Evolutionary conservation across 1,140 invertebrate genomes (phyloP), one percentile per base, ranked within the genome.

Genomic region (Bursaphelenchus mucronatus): DNA sequence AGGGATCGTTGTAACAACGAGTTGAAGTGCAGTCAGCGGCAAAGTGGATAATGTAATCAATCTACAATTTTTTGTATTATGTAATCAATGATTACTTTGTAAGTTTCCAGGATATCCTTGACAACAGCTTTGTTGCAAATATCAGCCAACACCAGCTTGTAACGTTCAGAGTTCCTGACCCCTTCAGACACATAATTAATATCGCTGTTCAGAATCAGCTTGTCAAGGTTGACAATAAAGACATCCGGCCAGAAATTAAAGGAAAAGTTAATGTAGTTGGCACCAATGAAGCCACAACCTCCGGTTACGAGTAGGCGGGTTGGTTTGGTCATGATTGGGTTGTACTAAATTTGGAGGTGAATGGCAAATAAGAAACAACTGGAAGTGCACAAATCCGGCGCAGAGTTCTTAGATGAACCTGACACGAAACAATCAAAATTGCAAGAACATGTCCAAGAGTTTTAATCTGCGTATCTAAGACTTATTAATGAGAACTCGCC

Each of bases 1-100:
- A 53, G 0, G 77, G 80, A 8, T 81, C 68, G 10, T 52, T 54
- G 47, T 79, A 79, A 63, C 77, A 79, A 13, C 77, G 68, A 17
- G 74, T 81, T 4, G 78, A 80, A 15, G 77, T 79, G 51, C 77
- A 79, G 52, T 79, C 77, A 15, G 77, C 79, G 11, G 77, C 77
- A 54, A 79, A 81, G 45, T 79, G 76, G 54, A 79, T 77, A 17
- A 79, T 62, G 19, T 75, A 78, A 47, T 79, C 77, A 30, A 79
- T 81, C 67, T 81, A 52, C 30, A 66, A 56, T 1, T 43, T 17
- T 1, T 46, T 46, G 30, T 45, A 44, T n/a, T n/a, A 41, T n/a
- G 19, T 13, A 19, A 5, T n/a, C 11, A 39, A 44, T 11, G 5
- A 43, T 49, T 40, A 76, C 75, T 50, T 76, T 15, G 53, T 80